Conservation (phyloP, 2,888 invertebrate species). For the Cosmia pyralina region DNA sequence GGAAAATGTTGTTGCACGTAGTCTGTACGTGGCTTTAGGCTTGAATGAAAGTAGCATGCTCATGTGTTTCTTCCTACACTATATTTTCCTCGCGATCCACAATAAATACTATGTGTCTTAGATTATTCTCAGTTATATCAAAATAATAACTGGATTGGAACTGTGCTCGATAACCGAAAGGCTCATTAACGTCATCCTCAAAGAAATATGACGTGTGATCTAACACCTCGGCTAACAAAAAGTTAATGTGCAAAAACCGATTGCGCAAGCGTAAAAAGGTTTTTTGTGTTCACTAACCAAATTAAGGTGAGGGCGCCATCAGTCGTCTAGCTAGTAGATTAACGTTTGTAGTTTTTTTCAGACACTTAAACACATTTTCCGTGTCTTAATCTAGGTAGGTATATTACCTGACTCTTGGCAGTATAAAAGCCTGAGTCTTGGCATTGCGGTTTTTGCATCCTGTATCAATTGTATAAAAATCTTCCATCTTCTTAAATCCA, state of each 20-base stretch:
- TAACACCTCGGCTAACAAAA: slow-evolving; percentile 26
- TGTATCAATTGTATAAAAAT: slow-evolving; percentile 10
- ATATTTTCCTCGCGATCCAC: neutral
- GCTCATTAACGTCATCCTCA: slow-evolving; percentile 7
- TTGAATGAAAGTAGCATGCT: slow-evolving; percentile 39
- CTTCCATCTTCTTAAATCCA: slow-evolving; percentile 3
- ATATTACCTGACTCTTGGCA: neutral
- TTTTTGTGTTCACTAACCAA: slow-evolving; percentile 20
- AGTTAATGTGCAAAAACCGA: slow-evolving; percentile 31
- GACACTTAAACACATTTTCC: neutral
- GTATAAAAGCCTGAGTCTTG: neutral
- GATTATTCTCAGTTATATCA: neutral
- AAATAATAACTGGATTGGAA: slow-evolving; percentile 10
- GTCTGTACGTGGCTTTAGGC: neutral
- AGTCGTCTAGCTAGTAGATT: neutral
- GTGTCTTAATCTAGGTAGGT: neutral
- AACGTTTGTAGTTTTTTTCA: neutral
- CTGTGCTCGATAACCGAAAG: slow-evolving; percentile 31
- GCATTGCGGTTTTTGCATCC: slow-evolving; percentile 2
- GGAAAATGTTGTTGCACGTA: slow-evolving; percentile 2
- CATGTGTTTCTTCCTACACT: slow-evolving; percentile 5
- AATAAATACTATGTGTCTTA: neutral
- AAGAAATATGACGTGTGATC: slow-evolving; percentile 2
- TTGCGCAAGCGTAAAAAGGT: slow-evolving; percentile 20
- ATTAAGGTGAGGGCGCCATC: slow-evolving; percentile 2